These are phyloP conservation scores for Papilio helenus DNA, from an alignment of 1,140 invertebrate genomes.

Conservation along the genomic window DNA sequence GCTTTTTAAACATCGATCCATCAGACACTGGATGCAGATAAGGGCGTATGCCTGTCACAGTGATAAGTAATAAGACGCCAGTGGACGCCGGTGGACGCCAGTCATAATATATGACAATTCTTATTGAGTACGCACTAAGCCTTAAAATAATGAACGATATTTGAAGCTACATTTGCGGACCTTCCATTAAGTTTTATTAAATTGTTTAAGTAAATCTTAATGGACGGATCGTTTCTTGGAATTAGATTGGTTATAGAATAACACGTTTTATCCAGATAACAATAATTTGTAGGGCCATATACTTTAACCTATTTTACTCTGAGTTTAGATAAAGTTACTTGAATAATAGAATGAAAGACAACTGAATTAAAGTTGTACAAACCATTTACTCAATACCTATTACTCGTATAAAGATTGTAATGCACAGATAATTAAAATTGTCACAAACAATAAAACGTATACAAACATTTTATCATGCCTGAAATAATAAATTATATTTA, in stretches of 20 bases:
- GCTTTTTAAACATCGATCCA: constrained; percentile 68
- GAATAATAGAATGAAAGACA: background rate
- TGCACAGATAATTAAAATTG: constrained; percentile 8
- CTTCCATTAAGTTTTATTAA: background rate
- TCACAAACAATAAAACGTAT: constrained; percentile 2
- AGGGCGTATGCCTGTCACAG: constrained; percentile 61
- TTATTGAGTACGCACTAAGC: constrained; percentile 33
- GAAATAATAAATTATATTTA: background rate
- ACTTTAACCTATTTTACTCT: background rate
- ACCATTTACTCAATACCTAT: background rate
- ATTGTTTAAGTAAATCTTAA: constrained; percentile 16
- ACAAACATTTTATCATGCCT: background rate
- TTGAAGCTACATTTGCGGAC: background rate
- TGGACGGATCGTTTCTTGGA: background rate
- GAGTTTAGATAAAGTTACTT: background rate
- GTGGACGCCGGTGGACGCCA: constrained; percentile 42
- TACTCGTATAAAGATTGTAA: background rate
- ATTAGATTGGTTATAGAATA: background rate
- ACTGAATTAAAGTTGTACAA: background rate
- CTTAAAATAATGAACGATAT: constrained; percentile 33
- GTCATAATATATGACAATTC: constrained; percentile 45
- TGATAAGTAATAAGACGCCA: constrained; percentile 58
- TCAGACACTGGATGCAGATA: constrained; percentile 64
- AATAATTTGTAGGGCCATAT: background rate
- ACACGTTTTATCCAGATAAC: background rate